Evolutionary conservation across 1,140 invertebrate species (phyloP).

Genomic region (Adoxophyes honmai): DNA sequence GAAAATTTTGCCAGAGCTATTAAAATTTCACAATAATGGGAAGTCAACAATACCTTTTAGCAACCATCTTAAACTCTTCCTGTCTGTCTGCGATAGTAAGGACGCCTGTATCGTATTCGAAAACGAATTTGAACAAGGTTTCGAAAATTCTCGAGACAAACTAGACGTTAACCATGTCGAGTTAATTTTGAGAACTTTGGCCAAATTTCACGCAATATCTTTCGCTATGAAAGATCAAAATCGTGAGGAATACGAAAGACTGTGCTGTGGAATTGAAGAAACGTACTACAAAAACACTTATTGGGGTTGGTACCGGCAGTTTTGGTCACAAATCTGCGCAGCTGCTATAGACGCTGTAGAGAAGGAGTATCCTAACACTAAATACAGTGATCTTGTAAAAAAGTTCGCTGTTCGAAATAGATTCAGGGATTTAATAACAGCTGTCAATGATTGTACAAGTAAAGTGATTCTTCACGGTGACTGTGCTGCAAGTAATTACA

Average conservation of each 20-base stretch:
- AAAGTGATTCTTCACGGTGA: conserved; percentile 79
- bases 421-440: conserved; percentile 15
- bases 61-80: conserved; percentile 71
- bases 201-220: conserved; percentile 80
- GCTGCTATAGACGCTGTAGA: conserved; percentile 75
- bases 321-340: conserved; percentile 62
- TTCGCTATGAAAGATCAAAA: conserved; percentile 79
- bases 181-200: conserved; percentile 76
- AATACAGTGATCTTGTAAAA: conserved; percentile 68
- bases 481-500: conserved; percentile 81
- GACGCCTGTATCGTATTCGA: conserved; percentile 80
- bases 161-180: conserved; percentile 60
- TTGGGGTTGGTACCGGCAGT: conserved; percentile 77
- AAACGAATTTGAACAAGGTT: conserved; percentile 76
- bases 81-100: conserved; percentile 72
- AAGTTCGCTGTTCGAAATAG: conserved; percentile 48
- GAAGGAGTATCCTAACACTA: conserved; percentile 72
- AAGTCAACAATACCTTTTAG: conserved; percentile 53
- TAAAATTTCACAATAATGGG: conserved; percentile 52
- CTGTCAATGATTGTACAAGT: conserved; percentile 19
- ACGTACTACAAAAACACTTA: conserved; percentile 75
- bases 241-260: conserved; percentile 67
- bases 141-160: conserved; percentile 43
- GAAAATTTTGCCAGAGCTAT: conserved; percentile 67
- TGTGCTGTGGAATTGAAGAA: conserved; percentile 34